phyloP scores from a whole-genome alignment of 2,113 vertebrate genomes.

The Pluvianellus socialis region DNA sequence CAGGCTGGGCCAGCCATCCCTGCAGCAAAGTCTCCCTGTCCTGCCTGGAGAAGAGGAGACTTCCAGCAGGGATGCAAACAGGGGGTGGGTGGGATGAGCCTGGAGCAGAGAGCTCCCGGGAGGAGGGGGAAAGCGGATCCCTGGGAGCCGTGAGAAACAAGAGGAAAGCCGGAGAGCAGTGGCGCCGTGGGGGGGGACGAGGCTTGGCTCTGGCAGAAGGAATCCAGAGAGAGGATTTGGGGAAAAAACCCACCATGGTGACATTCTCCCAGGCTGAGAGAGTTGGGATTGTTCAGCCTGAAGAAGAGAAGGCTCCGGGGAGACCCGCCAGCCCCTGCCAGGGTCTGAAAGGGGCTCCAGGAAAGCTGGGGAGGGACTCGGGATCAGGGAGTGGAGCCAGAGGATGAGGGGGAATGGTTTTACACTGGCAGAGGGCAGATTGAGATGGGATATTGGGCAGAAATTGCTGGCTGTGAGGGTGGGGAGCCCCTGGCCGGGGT shows the following conservation, averaged over 20 bases:
- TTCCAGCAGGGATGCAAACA: neutral
- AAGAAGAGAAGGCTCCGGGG: neutral
- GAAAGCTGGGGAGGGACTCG: neutral
- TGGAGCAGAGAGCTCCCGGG: neutral
- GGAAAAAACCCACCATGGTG: fast-evolving
- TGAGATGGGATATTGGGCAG: neutral
- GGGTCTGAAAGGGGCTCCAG: neutral
- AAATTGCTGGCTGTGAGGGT: neutral
- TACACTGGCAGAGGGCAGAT: neutral
- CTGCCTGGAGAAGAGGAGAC: neutral
- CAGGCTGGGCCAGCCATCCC: neutral
- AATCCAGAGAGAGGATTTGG: neutral
- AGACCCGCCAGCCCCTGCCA: neutral
- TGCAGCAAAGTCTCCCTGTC: neutral
- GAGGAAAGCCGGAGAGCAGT: neutral
- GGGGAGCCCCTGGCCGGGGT: neutral
- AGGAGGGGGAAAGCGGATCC: neutral
- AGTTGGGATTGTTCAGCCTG: neutral
- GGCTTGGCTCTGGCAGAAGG: neutral
- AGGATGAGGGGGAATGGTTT: neutral
- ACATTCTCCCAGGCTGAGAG: neutral
- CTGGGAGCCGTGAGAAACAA: neutral
- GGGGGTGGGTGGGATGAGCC: neutral
- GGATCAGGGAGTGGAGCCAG: neutral
- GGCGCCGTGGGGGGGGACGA: fast-evolving